phyloP scores from a whole-genome alignment of 1,140 invertebrate genomes.

The Lineus longissimus region DNA sequence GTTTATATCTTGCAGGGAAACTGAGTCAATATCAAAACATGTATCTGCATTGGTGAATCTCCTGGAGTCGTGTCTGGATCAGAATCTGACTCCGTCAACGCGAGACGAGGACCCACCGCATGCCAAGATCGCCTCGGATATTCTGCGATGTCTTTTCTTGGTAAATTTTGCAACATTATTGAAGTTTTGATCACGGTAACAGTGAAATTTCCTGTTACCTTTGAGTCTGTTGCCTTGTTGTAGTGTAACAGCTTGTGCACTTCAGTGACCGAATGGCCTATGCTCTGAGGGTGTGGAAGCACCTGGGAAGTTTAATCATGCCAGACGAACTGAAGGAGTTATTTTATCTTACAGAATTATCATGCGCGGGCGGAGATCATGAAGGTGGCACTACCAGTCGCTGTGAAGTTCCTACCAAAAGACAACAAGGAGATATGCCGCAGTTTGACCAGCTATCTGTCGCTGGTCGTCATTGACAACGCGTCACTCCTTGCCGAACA shows the following conservation, averaged over 20 bases:
- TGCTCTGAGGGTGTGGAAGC: too few species aligned
- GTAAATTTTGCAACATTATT: slow-evolving; percentile 57
- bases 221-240: too few species aligned
- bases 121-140: slow-evolving; percentile 90
- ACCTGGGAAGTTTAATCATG: too few species aligned
- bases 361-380: slow-evolving; percentile 77
- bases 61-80: slow-evolving; percentile 80
- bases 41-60: slow-evolving; percentile 75
- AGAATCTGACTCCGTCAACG: slow-evolving; percentile 75
- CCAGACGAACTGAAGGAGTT: too few species aligned
- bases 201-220: too few species aligned
- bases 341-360: slow-evolving; percentile 67
- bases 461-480: slow-evolving; percentile 87
- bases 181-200: too few species aligned
- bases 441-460: slow-evolving; percentile 87
- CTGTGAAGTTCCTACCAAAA: slow-evolving; percentile 85
- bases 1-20: slow-evolving; percentile 72
- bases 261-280: too few species aligned
- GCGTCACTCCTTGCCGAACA: slow-evolving; percentile 77
- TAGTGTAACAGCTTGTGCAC: too few species aligned
- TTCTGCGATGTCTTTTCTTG: slow-evolving; percentile 89
- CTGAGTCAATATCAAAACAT: slow-evolving; percentile 79
- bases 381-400: slow-evolving; percentile 81
- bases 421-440: slow-evolving; percentile 82
- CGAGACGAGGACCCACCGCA: slow-evolving; percentile 84